Percentiles rank a stretch among this genome's conserved stretches.
Conservation (phyloP, 92 coral and sea anemone species). For the Umimayanthus kanabou region DNA sequence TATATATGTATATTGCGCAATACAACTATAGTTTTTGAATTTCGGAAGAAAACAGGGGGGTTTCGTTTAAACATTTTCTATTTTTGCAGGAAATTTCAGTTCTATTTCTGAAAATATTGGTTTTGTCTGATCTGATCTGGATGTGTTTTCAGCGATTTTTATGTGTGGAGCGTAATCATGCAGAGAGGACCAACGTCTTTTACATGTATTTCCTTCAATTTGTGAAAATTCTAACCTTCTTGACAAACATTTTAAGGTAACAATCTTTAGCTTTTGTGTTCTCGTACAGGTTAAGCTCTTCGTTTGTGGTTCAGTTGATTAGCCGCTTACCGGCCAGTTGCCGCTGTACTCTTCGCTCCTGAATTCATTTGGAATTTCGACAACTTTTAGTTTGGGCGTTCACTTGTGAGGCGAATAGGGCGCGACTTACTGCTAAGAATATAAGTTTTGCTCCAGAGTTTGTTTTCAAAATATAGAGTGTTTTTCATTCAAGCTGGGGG, state of each 20-base stretch:
- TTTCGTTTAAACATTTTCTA: neutral
- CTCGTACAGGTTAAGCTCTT: neutral
- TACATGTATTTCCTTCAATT: neutral
- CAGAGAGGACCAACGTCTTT: neutral
- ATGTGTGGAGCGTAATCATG: neutral
- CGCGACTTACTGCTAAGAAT: neutral
- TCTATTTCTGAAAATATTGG: neutral
- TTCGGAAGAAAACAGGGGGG: neutral
- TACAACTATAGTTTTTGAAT: neutral
- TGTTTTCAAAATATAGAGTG: constrained; percentile 33
- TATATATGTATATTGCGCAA: neutral
- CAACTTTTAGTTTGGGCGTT: neutral
- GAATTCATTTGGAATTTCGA: neutral
- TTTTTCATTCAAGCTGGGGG: constrained; percentile 44
- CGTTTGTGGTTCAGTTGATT: neutral
- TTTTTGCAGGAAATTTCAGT: neutral
- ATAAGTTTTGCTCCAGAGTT: neutral
- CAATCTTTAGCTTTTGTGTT: neutral
- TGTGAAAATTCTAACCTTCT: neutral
- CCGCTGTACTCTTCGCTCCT: neutral
- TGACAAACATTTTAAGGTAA: neutral
- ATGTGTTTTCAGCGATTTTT: neutral
- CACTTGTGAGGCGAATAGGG: neutral
- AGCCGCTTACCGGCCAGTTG: neutral
- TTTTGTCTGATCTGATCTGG: neutral